phyloP scores from a whole-genome alignment of 1,140 invertebrate species.

The Brachionus manjavacas region DNA sequence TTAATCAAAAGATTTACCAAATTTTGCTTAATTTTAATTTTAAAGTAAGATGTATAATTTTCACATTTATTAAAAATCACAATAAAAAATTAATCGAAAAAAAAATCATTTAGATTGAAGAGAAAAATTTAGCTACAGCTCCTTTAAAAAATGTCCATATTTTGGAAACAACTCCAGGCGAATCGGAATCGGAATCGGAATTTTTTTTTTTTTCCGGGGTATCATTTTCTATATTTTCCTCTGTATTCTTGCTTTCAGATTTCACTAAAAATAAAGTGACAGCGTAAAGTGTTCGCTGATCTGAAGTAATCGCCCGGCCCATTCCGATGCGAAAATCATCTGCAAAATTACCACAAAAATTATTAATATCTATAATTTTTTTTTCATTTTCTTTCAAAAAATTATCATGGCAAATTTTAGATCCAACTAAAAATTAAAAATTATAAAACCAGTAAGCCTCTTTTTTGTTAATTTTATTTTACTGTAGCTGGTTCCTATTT shows the following conservation, averaged over 20 bases:
- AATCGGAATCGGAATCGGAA: background rate
- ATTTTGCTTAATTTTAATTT: background rate
- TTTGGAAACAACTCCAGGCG: background rate
- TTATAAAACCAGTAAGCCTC: too few relatives aligned
- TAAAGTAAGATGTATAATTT: background rate
- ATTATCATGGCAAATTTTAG: conserved; percentile 19
- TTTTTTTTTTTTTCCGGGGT: background rate
- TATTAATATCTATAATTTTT: background rate
- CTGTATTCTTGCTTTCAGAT: background rate
- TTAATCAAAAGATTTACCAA: too few relatives aligned
- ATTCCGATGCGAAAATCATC: conserved; percentile 12
- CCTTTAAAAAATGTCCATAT: conserved; percentile 9
- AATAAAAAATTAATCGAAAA: background rate
- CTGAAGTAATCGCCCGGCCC: background rate
- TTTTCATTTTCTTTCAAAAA: background rate
- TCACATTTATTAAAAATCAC: background rate
- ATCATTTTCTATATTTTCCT: background rate
- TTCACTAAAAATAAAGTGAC: background rate
- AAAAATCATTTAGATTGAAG: background rate
- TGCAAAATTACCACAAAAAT: conserved; percentile 18
- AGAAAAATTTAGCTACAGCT: background rate
- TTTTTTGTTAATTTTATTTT: background rate
- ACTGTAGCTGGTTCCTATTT: conserved; percentile 4
- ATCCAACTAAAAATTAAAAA: background rate
- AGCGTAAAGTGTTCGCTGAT: background rate